Evolutionary conservation across 1,140 invertebrate genomes (phyloP).

Genomic region (Hycleus cichorii): DNA sequence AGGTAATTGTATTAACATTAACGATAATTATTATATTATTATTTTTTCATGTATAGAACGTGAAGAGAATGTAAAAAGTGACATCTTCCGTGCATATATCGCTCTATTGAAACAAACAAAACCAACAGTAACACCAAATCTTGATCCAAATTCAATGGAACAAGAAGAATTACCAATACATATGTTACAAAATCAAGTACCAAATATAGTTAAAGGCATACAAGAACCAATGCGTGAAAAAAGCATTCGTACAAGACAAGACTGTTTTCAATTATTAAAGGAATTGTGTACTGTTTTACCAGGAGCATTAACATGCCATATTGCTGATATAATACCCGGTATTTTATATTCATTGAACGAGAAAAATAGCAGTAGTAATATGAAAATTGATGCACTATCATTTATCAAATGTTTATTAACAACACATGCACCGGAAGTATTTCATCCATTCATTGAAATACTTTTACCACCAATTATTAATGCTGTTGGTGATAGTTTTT

Average conservation of each 20-base stretch:
- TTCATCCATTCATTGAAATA: constrained; percentile 70
- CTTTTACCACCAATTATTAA: constrained; percentile 83
- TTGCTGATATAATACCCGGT: constrained; percentile 78
- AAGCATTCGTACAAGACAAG: constrained; percentile 85
- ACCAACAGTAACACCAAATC: constrained; percentile 53
- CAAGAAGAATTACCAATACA: constrained; percentile 65
- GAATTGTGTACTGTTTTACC: constrained; percentile 86
- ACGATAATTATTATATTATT: background rate
- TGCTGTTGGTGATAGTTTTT: constrained; percentile 91
- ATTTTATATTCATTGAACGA: constrained; percentile 88
- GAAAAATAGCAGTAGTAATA: constrained; percentile 92
- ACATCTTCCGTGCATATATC: constrained; percentile 95
- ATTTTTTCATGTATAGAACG: constrained; percentile 61
- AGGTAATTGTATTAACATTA: constrained; percentile 48
- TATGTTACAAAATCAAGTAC: constrained; percentile 59
- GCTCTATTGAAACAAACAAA: constrained; percentile 85
- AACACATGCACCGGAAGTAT: constrained; percentile 73
- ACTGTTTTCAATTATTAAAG: constrained; percentile 83
- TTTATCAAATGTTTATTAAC: constrained; percentile 85
- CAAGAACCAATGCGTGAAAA: constrained; percentile 89
- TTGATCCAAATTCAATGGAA: constrained; percentile 73
- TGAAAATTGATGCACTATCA: constrained; percentile 95
- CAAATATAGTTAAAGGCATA: constrained; percentile 73
- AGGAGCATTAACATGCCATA: constrained; percentile 77
- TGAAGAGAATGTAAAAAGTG: constrained; percentile 98